These are phyloP conservation scores for Caenorhabditis tropicalis DNA, from an alignment of 1,140 invertebrate genomes.

Conservation along the genomic window DNA sequence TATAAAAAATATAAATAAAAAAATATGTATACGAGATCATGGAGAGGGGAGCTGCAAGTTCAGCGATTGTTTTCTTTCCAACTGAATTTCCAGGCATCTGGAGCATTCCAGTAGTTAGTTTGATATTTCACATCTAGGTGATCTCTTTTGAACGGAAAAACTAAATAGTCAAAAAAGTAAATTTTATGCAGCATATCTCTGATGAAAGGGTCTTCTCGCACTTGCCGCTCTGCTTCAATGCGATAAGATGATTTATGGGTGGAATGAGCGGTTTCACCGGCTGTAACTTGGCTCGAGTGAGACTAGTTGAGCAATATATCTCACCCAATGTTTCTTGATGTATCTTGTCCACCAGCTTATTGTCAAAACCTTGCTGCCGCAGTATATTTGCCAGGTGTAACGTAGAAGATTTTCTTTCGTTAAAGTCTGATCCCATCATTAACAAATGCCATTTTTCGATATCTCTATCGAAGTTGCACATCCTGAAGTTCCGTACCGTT, in stretches of 20 bases:
- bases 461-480: neutral
- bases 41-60: too few species aligned
- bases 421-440: neutral
- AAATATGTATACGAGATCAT: too few species aligned
- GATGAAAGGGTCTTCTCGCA: neutral
- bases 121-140: neutral
- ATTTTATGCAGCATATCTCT: slow-evolving; percentile 12
- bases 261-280: neutral
- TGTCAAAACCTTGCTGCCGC: neutral
- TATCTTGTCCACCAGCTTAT: neutral
- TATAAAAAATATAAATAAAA: too few species aligned
- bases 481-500: neutral
- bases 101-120: neutral
- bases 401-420: neutral
- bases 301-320: neutral
- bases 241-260: neutral
- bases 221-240: neutral
- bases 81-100: neutral
- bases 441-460: slow-evolving; percentile 8
- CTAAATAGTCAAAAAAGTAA: slow-evolving; percentile 1
- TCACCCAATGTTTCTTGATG: neutral
- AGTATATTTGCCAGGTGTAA: neutral
- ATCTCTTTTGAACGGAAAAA: neutral
- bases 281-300: neutral
- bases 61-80: too few species aligned